Conservation (phyloP, 2,888 invertebrate species). For the Caenorhabditis drosophilae region DNA sequence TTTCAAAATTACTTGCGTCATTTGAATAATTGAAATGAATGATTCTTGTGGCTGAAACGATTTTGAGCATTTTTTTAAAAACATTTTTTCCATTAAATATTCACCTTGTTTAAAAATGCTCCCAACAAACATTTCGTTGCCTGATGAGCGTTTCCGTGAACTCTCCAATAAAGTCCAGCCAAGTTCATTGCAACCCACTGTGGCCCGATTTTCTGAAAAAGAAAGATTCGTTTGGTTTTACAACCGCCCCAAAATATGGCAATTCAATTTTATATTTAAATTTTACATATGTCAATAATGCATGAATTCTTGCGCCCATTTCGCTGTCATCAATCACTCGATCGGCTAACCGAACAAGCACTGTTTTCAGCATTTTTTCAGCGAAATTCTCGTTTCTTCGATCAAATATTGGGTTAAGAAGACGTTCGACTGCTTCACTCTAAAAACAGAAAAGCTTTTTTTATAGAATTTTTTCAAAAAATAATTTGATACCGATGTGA, state of each 20-base stretch:
- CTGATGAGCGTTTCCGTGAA: slow-evolving; percentile 77
- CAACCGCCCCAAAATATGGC: background rate
- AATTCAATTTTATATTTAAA: slow-evolving; percentile 4
- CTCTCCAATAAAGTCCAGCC: slow-evolving; percentile 82
- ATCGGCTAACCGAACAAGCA: slow-evolving; percentile 47
- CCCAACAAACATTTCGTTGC: slow-evolving; percentile 78
- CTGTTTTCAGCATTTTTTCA: slow-evolving; percentile 38
- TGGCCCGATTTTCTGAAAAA: slow-evolving; percentile 77
- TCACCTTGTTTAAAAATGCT: slow-evolving; percentile 71
- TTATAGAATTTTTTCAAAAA: background rate
- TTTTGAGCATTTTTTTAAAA: too few relatives aligned
- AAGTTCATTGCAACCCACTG: slow-evolving; percentile 80
- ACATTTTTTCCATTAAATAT: background rate
- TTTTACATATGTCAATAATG: slow-evolving; percentile 77
- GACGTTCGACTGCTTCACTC: slow-evolving; percentile 25
- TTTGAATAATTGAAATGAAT: slow-evolving; percentile 78
- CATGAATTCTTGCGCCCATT: slow-evolving; percentile 80
- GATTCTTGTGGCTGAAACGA: slow-evolving; percentile 61
- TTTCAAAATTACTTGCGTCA: slow-evolving; percentile 76
- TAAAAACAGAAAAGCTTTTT: slow-evolving; percentile 2
- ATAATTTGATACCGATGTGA: slow-evolving; percentile 15
- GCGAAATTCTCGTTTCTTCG: slow-evolving; percentile 19
- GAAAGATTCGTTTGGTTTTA: background rate
- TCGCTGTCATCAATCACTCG: slow-evolving; percentile 73
- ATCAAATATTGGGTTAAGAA: slow-evolving; percentile 21